These are phyloP conservation scores for Ctenicera cuprea DNA, from an alignment of 2,888 invertebrate species.

Conservation along the genomic window DNA sequence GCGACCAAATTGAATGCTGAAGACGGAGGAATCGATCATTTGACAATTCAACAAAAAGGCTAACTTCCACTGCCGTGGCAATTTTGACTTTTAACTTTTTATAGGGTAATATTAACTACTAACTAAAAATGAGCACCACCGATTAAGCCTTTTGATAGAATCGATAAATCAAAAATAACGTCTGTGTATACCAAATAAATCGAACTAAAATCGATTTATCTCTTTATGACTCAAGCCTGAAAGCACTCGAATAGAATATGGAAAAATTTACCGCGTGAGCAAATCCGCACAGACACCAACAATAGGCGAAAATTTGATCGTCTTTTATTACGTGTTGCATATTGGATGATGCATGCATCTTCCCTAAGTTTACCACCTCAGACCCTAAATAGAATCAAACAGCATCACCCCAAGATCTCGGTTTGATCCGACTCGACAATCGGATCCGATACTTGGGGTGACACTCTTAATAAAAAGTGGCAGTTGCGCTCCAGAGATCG, in stretches of 20 bases:
- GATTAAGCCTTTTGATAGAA: conserved; percentile 44
- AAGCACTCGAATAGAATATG: conserved; percentile 44
- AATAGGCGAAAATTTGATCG: conserved; percentile 62
- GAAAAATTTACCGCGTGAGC: conserved; percentile 48
- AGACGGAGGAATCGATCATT: conserved; percentile 47
- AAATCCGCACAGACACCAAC: conserved; percentile 52
- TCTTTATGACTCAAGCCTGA: conserved; percentile 42
- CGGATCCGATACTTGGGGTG: conserved; percentile 67
- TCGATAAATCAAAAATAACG: conserved; percentile 47
- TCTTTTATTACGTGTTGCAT: conserved; percentile 64
- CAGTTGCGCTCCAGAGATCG: conserved; percentile 66
- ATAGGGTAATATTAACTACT: conserved; percentile 34
- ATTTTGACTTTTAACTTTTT: conserved; percentile 24
- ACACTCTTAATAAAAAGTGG: conserved; percentile 70
- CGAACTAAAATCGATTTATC: conserved; percentile 44
- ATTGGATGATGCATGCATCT: conserved; percentile 65
- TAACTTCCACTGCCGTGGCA: conserved; percentile 9
- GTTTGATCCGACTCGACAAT: conserved; percentile 64
- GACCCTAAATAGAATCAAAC: conserved; percentile 69
- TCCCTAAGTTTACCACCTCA: conserved; percentile 67
- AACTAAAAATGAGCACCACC: conserved; percentile 21
- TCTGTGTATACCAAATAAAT: conserved; percentile 44
- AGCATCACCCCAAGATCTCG: conserved; percentile 65
- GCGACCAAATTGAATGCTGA: conserved; percentile 48
- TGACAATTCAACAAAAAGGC: conserved; percentile 50